Percentiles rank a stretch among this genome's conserved stretches.
Evolutionary conservation across 2,113 vertebrate genomes (phyloP).

Genomic region (Amphiprion percula): DNA sequence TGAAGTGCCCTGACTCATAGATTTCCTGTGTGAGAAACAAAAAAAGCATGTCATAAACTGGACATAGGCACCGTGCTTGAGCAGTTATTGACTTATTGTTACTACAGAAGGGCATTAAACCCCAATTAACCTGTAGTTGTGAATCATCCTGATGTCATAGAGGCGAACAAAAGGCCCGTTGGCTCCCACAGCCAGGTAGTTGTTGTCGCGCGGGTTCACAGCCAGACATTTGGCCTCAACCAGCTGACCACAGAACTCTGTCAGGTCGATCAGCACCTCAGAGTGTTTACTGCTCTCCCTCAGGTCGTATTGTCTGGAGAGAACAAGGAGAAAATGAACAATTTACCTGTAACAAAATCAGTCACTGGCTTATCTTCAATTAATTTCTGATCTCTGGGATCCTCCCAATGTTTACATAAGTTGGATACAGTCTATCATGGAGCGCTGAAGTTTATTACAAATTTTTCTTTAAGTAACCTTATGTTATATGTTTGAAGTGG

Average conservation of each 20-base stretch:
- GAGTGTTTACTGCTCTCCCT: slow-evolving; percentile 97
- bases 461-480: too few relatives aligned
- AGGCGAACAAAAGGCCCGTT: slow-evolving; percentile 97
- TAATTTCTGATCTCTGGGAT: neutral
- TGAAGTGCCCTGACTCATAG: slow-evolving; percentile 89
- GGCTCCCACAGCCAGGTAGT: slow-evolving; percentile 95
- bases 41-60: neutral
- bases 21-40: slow-evolving; percentile 85
- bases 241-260: slow-evolving; percentile 96
- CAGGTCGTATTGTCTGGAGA: slow-evolving; percentile 94
- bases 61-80: neutral
- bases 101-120: neutral
- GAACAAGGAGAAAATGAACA: slow-evolving; percentile 12
- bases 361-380: neutral
- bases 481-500: too few relatives aligned
- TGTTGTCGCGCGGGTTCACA: slow-evolving; percentile 97
- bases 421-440: too few relatives aligned
- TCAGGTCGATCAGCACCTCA: slow-evolving; percentile 96
- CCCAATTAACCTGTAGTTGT: slow-evolving; percentile 91
- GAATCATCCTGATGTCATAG: slow-evolving; percentile 99
- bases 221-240: slow-evolving; percentile 98
- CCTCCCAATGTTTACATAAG: too few relatives aligned
- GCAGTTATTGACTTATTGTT: neutral
- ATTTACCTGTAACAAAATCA: neutral
- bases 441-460: too few relatives aligned